These are phyloP conservation scores for Lycodopsis pacificus DNA, from an alignment of 2,797 vertebrate genomes.

Conservation along the genomic window DNA sequence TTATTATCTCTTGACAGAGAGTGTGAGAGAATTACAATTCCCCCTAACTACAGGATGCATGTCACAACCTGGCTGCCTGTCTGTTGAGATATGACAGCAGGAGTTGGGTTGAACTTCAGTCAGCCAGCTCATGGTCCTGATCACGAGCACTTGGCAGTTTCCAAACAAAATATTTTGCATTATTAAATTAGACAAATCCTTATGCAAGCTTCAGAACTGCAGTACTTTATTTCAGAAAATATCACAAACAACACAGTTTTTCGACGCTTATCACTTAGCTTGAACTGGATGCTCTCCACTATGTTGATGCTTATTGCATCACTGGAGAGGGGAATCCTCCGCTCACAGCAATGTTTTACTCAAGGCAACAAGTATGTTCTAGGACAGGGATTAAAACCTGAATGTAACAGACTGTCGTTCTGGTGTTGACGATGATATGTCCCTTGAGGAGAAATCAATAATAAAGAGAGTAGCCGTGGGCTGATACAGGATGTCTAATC, in stretches of 20 bases:
- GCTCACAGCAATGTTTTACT: background rate
- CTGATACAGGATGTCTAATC: too few relatives aligned
- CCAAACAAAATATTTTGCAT: background rate
- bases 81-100: constrained; percentile 38
- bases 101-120: constrained; percentile 72
- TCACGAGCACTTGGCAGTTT: constrained; percentile 1
- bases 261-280: background rate
- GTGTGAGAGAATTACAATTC: constrained; percentile 11
- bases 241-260: background rate
- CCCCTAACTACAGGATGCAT: constrained; percentile 4
- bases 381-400: too few relatives aligned
- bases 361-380: background rate
- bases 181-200: background rate
- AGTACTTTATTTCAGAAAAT: background rate
- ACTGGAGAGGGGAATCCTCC: background rate
- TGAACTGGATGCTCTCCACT: background rate
- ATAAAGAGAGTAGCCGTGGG: too few relatives aligned
- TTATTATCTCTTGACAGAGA: background rate
- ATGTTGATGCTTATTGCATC: background rate
- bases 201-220: background rate
- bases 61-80: constrained; percentile 6
- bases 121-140: constrained; percentile 25
- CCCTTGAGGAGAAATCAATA: too few relatives aligned
- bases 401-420: too few relatives aligned
- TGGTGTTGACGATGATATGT: too few relatives aligned